A percentile compares a stretch with the other conserved stretches of the same genome.
These are phyloP conservation scores for Alfaro cultratus DNA, from an alignment of 2,797 vertebrate genomes.

Conservation along the genomic window DNA sequence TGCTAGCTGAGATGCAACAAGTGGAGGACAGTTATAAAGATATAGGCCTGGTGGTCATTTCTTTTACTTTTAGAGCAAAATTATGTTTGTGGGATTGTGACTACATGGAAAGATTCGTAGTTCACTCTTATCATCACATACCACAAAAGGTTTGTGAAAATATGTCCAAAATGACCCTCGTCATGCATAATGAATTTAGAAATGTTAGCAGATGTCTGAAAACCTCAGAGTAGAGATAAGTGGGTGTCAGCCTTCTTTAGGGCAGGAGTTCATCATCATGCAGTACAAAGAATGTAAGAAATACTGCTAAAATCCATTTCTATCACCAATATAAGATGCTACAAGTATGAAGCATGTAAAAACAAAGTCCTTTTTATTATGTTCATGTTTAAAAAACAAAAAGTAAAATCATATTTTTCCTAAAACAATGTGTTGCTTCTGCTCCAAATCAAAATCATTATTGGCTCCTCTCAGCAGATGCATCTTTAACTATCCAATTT, in stretches of 20 bases:
- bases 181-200: neutral
- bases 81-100: neutral
- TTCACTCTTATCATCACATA: neutral
- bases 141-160: constrained; percentile 1
- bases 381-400: neutral
- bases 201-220: neutral
- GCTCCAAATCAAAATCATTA: neutral
- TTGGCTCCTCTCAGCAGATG: too few species aligned
- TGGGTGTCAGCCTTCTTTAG: neutral
- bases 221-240: neutral
- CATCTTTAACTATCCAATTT: neutral
- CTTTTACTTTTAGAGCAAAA: neutral
- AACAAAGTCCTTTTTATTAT: neutral
- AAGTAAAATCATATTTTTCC: too few species aligned
- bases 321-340: neutral
- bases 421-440: neutral
- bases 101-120: neutral
- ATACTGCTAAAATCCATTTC: neutral
- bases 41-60: neutral
- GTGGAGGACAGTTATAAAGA: neutral
- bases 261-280: neutral
- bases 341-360: neutral
- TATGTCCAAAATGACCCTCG: neutral
- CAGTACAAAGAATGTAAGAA: neutral
- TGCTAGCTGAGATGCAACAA: neutral